Evolutionary conservation across 2,113 vertebrate genomes (phyloP), one percentile per base, ranked within the genome.

Genomic region (Cavia aperea): DNA sequence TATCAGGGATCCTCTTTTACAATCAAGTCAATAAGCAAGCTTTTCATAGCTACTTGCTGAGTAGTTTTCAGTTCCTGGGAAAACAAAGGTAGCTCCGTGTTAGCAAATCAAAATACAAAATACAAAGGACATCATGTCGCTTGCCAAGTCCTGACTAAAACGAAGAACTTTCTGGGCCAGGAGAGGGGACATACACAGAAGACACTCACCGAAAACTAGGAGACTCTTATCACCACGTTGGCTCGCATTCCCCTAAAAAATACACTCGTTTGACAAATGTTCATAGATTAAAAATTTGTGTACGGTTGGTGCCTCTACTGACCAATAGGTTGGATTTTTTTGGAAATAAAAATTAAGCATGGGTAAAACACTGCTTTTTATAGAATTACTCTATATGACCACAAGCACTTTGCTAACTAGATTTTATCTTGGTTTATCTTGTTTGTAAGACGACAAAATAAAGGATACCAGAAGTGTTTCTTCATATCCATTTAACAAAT

Each of bases 251-350:
- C 19, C 11, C 51, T 66, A 63, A 75, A 85, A 86, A 65, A 49
- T 49, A 33, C 88, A 62, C 29, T 85, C 63, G 23, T 90, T 62
- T 58, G 24, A 72, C n/a, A 92, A 89, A 84, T 92, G 16, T 81
- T 89, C 86, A 56, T 63, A 88, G 88, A 54, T 14, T 56, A 93
- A 68, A 93, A 92, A 77, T 46, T 86, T 81, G 72, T 77, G 66
- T 89, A 65, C 66, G 16, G 36, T 33, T 79, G 60, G 18, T 13
- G 89, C 92, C 39, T 89, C 49, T 54, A 70, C 11, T 91, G 78
- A 94, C 19, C 24, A 89, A 62, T n/a, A 60, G 85, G 36, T 77
- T 19, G 16, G n/a, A n/a, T 26, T 90, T 12, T 49, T 91, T 63
- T 85, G 10, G 8, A 70, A 89, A 82, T 70, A 73, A 72, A 91